Evolutionary conservation across 2,113 vertebrate species (phyloP).

Genomic region (Myiozetetes cayanensis): DNA sequence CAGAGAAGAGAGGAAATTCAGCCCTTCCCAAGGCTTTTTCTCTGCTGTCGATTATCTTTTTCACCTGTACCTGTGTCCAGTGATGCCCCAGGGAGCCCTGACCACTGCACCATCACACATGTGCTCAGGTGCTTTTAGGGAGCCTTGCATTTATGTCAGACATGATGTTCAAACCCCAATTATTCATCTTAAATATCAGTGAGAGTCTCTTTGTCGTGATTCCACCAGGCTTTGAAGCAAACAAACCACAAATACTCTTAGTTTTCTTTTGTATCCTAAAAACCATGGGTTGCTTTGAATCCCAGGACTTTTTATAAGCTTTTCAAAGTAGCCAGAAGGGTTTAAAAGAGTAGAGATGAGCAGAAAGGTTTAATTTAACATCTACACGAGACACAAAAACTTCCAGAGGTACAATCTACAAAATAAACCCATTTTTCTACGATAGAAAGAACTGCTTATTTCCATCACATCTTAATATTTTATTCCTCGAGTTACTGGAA

Average conservation of each 20-base stretch:
- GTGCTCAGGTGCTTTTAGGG: background rate
- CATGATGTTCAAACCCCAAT: background rate
- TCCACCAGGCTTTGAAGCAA: slow-evolving; percentile 30
- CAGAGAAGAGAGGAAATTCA: background rate
- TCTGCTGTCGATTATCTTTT: background rate
- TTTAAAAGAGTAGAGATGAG: background rate
- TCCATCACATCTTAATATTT: slow-evolving; percentile 26
- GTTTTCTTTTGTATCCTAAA: background rate
- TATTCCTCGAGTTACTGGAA: background rate
- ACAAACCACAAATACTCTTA: background rate
- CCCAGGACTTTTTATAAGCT: background rate
- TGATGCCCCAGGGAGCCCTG: background rate
- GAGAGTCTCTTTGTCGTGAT: slow-evolving; percentile 11
- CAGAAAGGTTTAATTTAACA: background rate
- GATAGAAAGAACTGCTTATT: background rate
- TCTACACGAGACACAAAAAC: background rate
- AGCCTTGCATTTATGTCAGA: background rate
- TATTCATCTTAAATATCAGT: background rate
- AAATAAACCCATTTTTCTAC: background rate
- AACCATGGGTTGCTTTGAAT: background rate
- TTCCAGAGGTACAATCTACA: background rate
- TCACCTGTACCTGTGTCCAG: background rate
- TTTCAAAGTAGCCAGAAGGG: background rate
- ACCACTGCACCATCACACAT: background rate
- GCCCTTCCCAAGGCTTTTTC: background rate